Evolutionary conservation across 2,797 vertebrate species (phyloP), one percentile per base, ranked within the genome.

Genomic region (Enteromius afrohamiltoni): DNA sequence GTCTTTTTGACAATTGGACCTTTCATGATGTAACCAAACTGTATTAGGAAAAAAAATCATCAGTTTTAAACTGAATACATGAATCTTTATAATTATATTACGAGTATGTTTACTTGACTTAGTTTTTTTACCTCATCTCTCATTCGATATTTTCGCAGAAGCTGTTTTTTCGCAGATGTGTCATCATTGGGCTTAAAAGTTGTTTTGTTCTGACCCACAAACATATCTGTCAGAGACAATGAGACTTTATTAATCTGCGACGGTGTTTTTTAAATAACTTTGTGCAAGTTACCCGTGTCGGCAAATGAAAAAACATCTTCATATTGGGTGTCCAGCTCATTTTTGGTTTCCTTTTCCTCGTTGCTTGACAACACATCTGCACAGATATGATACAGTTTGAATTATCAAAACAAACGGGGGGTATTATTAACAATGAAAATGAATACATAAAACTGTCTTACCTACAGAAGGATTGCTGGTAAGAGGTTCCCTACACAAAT

Each of bases 141-240:
- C 96, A 96, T 96, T 92, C 92, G 94, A 92, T 94, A 93, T 92
- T 95, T 96, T 87, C 94, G 93, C 83, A 93, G 92, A 85, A 93
- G 84, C 58, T 11, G 13, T 42, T 84, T 87, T 80, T 93, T 60
- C n/a, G 89, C 89, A 85, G 91, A 83, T 80, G 94, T 92, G 84
- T 87, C 82, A 45, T 95, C 92, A 90, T 83, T 90, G 90, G 87
- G 93, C 5, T 81, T 65, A 10, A 23, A 65, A 92, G 93, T 90
- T 85, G 93, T 93, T 69, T 94, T 90, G n/a, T 92, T 92, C 89
- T 92, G 92, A 90, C 95, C 93, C 85, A 94, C 93, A 83, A 91
- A 91, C 70, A 93, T 93, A 81, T 93, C 93, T 85, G 92, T 70
- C 21, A 80, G 17, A 49, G 16, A 21, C 3, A 17, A 64, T 19